Evolutionary conservation across 2,113 vertebrate species (phyloP).

Genomic region (Benitochromis conjunctus): DNA sequence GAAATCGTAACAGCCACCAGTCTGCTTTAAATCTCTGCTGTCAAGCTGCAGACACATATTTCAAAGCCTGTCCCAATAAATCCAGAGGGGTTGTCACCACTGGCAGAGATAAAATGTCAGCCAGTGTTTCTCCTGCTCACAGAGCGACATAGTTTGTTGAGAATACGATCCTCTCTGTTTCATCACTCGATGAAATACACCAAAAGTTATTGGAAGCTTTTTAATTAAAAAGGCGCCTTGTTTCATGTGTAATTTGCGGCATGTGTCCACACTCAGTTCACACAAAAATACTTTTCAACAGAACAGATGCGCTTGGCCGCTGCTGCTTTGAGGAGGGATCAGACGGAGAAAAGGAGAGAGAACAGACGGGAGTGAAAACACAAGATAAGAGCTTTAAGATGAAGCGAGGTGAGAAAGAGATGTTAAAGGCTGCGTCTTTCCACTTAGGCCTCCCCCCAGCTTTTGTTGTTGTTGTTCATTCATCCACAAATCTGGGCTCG

Average conservation of each 20-base stretch:
- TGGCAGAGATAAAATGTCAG: not conserved
- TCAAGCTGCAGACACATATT: not conserved
- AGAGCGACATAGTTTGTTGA: not conserved
- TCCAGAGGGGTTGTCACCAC: not conserved
- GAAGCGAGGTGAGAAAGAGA: constrained; percentile 6
- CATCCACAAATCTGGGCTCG: not conserved
- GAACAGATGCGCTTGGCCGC: not conserved
- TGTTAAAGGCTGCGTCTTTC: not conserved
- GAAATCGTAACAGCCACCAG: not conserved
- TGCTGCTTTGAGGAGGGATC: not conserved
- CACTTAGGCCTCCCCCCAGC: not conserved
- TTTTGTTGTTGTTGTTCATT: not conserved
- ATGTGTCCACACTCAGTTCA: not conserved
- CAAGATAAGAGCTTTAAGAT: not conserved
- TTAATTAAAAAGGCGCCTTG: not conserved
- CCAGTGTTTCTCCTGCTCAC: not conserved
- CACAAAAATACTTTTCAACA: not conserved
- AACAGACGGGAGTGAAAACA: not conserved
- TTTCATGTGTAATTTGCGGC: not conserved
- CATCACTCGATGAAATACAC: not conserved
- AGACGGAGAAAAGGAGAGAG: not conserved
- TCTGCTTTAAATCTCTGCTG: not conserved
- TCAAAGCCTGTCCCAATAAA: not conserved
- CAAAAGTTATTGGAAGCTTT: not conserved
- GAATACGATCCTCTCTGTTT: not conserved